These are phyloP conservation scores for Nemotelus nigrinus DNA, from an alignment of 2,888 invertebrate genomes.

Conservation along the genomic window DNA sequence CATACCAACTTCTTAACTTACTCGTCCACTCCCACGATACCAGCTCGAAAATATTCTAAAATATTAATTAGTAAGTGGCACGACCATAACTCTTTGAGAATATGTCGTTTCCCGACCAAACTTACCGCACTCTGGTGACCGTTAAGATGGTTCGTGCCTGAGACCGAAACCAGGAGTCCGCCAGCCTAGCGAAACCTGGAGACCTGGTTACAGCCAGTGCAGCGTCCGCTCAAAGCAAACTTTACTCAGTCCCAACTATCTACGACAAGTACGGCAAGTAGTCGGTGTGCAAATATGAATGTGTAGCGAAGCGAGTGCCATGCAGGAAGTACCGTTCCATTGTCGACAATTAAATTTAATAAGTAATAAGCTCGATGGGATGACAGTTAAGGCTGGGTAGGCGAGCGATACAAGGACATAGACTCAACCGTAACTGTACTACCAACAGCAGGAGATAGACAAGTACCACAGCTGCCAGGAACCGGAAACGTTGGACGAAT, in stretches of 20 bases:
- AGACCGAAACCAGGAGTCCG: not conserved
- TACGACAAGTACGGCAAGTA: too few relatives aligned
- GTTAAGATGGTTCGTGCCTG: constrained; percentile 41
- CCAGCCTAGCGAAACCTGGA: not conserved
- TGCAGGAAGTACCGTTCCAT: constrained; percentile 27
- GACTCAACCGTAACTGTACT: too few relatives aligned
- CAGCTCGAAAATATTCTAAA: not conserved
- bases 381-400: too few relatives aligned
- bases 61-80: constrained; percentile 33
- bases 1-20: too few relatives aligned
- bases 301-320: not conserved
- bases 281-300: not conserved
- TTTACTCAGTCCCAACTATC: too few relatives aligned
- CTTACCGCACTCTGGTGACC: constrained; percentile 40
- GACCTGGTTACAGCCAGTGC: constrained; percentile 32
- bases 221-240: not conserved
- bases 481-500: too few relatives aligned
- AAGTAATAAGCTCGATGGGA: constrained; percentile 46
- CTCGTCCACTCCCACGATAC: not conserved
- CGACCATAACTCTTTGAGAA: constrained; percentile 35
- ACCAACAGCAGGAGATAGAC: too few relatives aligned
- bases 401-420: not conserved
- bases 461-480: too few relatives aligned
- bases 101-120: constrained; percentile 44
- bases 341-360: constrained; percentile 49